These are phyloP conservation scores for Umimayanthus kanabou DNA, from an alignment of 92 coral and sea anemone genomes.

Conservation along the genomic window DNA sequence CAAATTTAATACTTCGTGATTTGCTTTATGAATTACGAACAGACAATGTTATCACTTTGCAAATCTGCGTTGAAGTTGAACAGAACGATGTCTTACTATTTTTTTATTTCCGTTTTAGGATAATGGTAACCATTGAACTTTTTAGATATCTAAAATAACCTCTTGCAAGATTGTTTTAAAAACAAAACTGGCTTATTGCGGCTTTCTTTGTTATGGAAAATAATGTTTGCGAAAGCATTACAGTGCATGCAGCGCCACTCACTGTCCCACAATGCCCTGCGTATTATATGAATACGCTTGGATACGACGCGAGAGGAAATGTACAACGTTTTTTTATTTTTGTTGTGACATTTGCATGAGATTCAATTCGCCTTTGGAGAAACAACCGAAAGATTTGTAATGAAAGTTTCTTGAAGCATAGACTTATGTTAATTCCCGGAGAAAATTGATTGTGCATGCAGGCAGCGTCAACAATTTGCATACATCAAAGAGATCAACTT, in stretches of 20 bases:
- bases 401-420: slow-evolving; percentile 5
- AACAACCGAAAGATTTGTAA: not conserved
- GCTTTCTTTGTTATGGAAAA: slow-evolving; percentile 20
- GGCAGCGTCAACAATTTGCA: slow-evolving; percentile 24
- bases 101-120: not conserved
- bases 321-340: not conserved
- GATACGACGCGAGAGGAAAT: not conserved
- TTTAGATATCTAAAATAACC: not conserved
- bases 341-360: not conserved
- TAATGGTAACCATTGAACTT: not conserved
- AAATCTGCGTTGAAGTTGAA: not conserved
- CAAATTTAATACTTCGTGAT: not conserved
- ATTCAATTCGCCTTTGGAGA: not conserved
- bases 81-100: not conserved
- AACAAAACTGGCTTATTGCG: not conserved
- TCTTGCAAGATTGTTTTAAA: not conserved
- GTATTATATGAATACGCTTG: not conserved
- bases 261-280: slow-evolving; percentile 37
- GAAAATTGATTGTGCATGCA: slow-evolving; percentile 25
- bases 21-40: not conserved
- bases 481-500: slow-evolving; percentile 12
- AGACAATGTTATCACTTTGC: slow-evolving; percentile 11
- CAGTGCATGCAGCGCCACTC: not conserved
- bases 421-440: slow-evolving; percentile 27
- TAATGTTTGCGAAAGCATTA: slow-evolving; percentile 16